Percentiles rank a stretch among this genome's conserved stretches.
These are phyloP conservation scores for Agrypnia vestita DNA, from an alignment of 1,140 invertebrate species.

Conservation along the genomic window DNA sequence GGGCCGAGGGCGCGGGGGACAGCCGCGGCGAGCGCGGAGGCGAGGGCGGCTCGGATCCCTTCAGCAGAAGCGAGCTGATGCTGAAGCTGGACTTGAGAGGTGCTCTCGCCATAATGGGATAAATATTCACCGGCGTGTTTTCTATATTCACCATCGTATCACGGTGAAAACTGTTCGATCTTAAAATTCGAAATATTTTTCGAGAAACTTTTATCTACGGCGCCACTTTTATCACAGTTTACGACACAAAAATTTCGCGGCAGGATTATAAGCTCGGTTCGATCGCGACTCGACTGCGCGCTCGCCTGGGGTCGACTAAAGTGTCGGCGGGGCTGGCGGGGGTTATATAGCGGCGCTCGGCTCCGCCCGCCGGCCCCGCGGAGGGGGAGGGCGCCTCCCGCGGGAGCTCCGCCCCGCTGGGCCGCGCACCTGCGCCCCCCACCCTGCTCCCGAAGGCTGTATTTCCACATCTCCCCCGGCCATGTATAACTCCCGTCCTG, in stretches of 20 bases:
- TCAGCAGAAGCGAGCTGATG: conserved; percentile 81
- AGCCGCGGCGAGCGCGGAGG: conserved; percentile 65
- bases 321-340: conserved; percentile 29
- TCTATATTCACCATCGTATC: conserved; percentile 62
- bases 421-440: conserved; percentile 19
- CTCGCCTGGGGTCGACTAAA: conserved; percentile 45
- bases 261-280: conserved; percentile 20
- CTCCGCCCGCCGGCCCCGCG: conserved; percentile 29
- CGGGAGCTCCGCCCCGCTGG: conserved; percentile 15
- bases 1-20: conserved; percentile 68
- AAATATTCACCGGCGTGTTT: conserved; percentile 66
- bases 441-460: background rate
- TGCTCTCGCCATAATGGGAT: conserved; percentile 74
- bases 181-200: conserved; percentile 11
- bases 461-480: background rate
- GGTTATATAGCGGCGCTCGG: conserved; percentile 52
- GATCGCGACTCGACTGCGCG: conserved; percentile 14
- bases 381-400: conserved; percentile 28
- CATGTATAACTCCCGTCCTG: background rate
- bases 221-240: conserved; percentile 39
- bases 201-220: conserved; percentile 19
- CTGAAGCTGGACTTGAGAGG: conserved; percentile 82
- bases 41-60: conserved; percentile 73
- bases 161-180: conserved; percentile 19
- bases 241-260: conserved; percentile 27